Conservation (phyloP, 2,888 invertebrate genomes). For the Cryptophagus acutangulus region DNA sequence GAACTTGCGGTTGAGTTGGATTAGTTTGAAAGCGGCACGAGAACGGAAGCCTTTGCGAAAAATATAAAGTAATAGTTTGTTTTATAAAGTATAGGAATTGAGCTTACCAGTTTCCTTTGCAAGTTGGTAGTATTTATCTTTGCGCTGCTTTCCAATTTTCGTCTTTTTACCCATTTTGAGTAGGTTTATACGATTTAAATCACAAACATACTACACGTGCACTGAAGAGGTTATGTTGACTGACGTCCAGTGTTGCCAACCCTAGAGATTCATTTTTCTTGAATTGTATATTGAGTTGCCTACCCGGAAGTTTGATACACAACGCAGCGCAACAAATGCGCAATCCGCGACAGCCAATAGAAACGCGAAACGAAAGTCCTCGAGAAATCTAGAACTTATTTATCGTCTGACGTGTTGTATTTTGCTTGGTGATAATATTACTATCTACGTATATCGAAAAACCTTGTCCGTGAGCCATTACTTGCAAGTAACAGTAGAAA, state of each 20-base stretch:
- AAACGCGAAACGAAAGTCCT: no score
- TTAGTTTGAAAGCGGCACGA: constrained; percentile 98
- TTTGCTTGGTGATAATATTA: constrained; percentile 15
- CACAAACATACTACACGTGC: constrained; percentile 8
- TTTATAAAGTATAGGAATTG: constrained; percentile 5
- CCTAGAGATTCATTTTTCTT: no score
- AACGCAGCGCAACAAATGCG: no score
- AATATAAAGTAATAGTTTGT: constrained; percentile 7
- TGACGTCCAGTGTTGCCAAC: background rate
- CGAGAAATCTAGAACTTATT: constrained; percentile 8
- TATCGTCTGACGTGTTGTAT: constrained; percentile 22
- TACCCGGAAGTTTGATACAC: no score
- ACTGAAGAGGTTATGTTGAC: constrained; percentile 10
- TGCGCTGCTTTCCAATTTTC: constrained; percentile 96
- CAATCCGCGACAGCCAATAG: no score
- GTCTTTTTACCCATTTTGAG: constrained; percentile 85
- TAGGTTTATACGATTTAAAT: constrained; percentile 3
- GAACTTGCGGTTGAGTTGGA: constrained; percentile 95
- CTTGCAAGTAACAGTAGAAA: no score
- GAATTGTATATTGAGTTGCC: no score
- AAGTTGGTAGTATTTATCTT: constrained; percentile 96
- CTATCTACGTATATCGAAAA: no score
- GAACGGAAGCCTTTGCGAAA: constrained; percentile 80
- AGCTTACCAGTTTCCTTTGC: constrained; percentile 93
- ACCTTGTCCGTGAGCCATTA: no score